phyloP scores from a whole-genome alignment of 2,888 invertebrate species.

The Xestoiulus laeticollis region DNA sequence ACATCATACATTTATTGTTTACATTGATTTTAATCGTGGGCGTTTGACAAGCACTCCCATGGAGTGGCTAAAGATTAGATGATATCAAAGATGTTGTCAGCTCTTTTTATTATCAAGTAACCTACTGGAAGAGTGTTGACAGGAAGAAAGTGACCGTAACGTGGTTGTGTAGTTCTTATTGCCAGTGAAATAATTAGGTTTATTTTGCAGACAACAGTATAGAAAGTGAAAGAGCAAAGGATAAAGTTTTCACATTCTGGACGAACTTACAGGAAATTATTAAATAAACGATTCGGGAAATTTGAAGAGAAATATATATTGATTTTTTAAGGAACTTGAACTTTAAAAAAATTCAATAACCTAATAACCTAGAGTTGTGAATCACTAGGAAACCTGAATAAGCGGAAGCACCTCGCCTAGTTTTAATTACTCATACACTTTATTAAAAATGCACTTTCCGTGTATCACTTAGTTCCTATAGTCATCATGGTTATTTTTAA shows the following conservation, averaged over 20 bases:
- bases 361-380: too few relatives aligned
- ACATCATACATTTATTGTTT: not conserved
- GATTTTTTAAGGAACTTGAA: too few relatives aligned
- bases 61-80: not conserved
- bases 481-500: too few relatives aligned
- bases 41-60: not conserved
- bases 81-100: conserved; percentile 35
- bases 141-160: not conserved
- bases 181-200: not conserved
- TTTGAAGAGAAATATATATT: too few relatives aligned
- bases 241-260: not conserved
- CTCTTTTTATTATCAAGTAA: not conserved
- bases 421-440: too few relatives aligned
- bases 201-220: not conserved
- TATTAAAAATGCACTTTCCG: too few relatives aligned
- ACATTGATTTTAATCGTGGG: conserved; percentile 9
- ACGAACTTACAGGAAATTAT: too few relatives aligned
- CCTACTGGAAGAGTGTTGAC: not conserved
- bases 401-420: too few relatives aligned
- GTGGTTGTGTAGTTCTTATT: not conserved
- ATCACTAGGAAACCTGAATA: too few relatives aligned
- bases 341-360: too few relatives aligned
- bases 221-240: not conserved
- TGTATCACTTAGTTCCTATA: too few relatives aligned
- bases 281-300: too few relatives aligned